A percentile compares a stretch with the other conserved stretches of the same genome.
phyloP scores from a whole-genome alignment of 2,888 invertebrate genomes.

The Gnatocerus cornutus region DNA sequence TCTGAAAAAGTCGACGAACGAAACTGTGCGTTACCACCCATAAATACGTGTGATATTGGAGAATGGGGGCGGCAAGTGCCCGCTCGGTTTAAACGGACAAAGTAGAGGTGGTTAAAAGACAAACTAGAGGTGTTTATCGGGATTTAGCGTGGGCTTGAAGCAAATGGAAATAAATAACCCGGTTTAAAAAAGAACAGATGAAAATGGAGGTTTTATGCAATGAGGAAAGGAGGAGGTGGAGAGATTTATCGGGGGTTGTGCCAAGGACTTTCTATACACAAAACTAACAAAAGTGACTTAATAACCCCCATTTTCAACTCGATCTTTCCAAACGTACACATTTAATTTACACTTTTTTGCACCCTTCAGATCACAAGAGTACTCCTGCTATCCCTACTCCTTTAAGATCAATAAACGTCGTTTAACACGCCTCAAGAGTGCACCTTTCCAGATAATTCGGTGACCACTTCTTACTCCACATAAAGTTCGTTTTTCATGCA shows the following conservation, averaged over 20 bases:
- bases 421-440: slow-evolving; percentile 4
- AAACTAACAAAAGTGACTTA: neutral
- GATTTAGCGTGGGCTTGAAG: slow-evolving; percentile 3
- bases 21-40: slow-evolving; percentile 13
- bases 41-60: slow-evolving; percentile 18
- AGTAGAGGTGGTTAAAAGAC: neutral
- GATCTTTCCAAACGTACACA: neutral
- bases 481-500: slow-evolving; percentile 1
- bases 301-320: neutral
- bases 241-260: neutral
- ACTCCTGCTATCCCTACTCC: neutral
- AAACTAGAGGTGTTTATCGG: slow-evolving; percentile 14
- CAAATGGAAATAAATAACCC: slow-evolving; percentile 26
- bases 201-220: slow-evolving; percentile 29
- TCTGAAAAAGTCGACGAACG: slow-evolving; percentile 24
- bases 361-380: neutral
- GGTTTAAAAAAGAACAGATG: slow-evolving; percentile 18
- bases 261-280: no score
- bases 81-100: slow-evolving; percentile 3
- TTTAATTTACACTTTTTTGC: neutral
- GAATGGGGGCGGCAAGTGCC: neutral
- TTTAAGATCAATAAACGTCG: slow-evolving; percentile 14
- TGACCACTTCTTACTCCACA: slow-evolving; percentile 8
- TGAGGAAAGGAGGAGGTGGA: slow-evolving; percentile 4
- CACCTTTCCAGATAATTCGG: neutral